Evolutionary conservation across 2,113 vertebrate genomes (phyloP), one percentile per base, ranked within the genome.

Genomic region (Tragulus kanchil): DNA sequence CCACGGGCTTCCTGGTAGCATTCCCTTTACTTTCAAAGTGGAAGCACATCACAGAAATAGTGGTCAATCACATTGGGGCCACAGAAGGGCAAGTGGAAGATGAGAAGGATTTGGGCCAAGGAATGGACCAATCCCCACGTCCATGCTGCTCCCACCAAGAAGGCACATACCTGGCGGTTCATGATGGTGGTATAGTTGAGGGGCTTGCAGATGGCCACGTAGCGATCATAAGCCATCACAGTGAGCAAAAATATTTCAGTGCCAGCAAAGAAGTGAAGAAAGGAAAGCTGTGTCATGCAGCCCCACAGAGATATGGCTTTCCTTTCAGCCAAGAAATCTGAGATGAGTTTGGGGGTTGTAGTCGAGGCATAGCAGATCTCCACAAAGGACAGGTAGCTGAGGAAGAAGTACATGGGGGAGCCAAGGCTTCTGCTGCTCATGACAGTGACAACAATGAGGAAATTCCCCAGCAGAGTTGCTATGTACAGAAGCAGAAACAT

Each of bases 41-140:
- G 5, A 89, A 85, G n/a, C n/a, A n/a, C n/a, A n/a, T n/a, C 98
- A 86, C 98, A 98, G 95, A 98, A 98, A 54, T 97, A 98, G 67
- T 98, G 98, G 73, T 98, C 90, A 7, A 98, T 97, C 59, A 98
- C 26, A 71, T 97, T 98, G 77, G 98, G 96, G 50, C 86, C 84
- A 67, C 98, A 98, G 85, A 98, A 98, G 15, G 96, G 90, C 54
- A 98, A 50, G 3, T 31, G 93, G n/a, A 98, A 78, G 1, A 94
- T 87, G 7, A 96, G 65, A 17, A 97, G 89, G 13, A 97, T 85
- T 91, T 98, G 97, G 23, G 94, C 75, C 36, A 94, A 58, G 12
- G 97, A 95, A 28, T 96, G 92, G 19, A 97, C 8, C 1, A 98
- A 97, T 26, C 92, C 98, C 26, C 95, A 89, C 0, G 77, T 23